phyloP scores from a whole-genome alignment of 2,888 invertebrate genomes.

The Meghimatium bilineatum region DNA sequence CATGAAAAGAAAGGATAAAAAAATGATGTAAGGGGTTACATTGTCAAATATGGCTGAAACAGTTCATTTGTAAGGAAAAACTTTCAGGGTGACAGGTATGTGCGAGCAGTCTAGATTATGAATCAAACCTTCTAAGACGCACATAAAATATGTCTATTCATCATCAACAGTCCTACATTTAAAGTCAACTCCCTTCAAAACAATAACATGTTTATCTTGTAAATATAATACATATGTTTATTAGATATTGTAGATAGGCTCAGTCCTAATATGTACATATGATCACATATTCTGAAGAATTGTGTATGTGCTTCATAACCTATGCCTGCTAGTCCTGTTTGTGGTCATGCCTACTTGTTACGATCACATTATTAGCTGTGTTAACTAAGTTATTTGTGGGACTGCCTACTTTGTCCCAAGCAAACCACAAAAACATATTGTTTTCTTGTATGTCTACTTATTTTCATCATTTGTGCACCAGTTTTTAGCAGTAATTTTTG shows the following conservation, averaged over 20 bases:
- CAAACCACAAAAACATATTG: neutral
- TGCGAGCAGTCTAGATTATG: no score
- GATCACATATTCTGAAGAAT: constrained; percentile 13
- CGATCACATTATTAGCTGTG: constrained; percentile 19
- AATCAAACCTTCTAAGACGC: no score
- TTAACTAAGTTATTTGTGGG: neutral
- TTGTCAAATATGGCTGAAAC: no score
- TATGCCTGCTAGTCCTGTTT: constrained; percentile 24
- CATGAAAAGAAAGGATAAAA: no score
- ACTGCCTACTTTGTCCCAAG: neutral
- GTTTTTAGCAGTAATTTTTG: neutral
- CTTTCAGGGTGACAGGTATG: no score
- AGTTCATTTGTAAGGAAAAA: no score
- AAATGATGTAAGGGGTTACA: no score
- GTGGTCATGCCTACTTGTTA: constrained; percentile 1
- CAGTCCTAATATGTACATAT: constrained; percentile 15
- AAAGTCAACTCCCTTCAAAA: no score
- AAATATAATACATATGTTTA: neutral
- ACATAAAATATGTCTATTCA: no score
- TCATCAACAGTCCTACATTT: no score
- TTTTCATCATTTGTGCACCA: constrained; percentile 10
- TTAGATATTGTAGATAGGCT: constrained; percentile 38
- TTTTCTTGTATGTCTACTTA: neutral
- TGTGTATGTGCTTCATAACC: constrained; percentile 19
- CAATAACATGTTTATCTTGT: no score